phyloP scores from a whole-genome alignment of 2,797 vertebrate genomes.

The Crypturellus tataupa region DNA sequence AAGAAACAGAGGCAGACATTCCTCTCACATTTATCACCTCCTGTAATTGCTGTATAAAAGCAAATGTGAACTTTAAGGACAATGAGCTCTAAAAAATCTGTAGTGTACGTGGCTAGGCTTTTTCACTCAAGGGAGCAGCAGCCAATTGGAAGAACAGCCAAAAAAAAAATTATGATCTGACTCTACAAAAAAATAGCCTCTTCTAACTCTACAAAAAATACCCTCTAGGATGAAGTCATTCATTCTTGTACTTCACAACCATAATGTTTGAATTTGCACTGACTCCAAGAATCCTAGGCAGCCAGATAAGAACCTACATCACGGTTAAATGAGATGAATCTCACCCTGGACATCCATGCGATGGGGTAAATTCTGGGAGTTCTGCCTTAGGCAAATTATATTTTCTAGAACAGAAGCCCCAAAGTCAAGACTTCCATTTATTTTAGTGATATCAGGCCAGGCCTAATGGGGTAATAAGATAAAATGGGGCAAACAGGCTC shows the following conservation, averaged over 20 bases:
- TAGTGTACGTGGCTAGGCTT: constrained; percentile 3
- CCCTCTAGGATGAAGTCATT: constrained; percentile 7
- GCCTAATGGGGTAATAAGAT: constrained; percentile 8
- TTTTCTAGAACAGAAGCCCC: not conserved
- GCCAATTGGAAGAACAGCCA: not conserved
- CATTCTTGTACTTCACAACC: not conserved
- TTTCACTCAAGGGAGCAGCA: not conserved
- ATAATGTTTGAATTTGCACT: constrained; percentile 42
- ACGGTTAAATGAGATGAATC: constrained; percentile 46
- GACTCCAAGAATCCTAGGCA: constrained; percentile 66
- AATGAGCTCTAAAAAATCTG: not conserved
- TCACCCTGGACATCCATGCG: not conserved
- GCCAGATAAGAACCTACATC: constrained; percentile 20
- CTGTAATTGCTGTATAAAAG: constrained; percentile 5
- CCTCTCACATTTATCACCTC: constrained; percentile 43
- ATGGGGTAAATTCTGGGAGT: not conserved
- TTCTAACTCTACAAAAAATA: not conserved
- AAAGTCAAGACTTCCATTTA: not conserved
- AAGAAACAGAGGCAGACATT: constrained; percentile 16
- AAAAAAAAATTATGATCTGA: not conserved
- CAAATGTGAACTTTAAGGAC: too few relatives aligned
- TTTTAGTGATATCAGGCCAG: not conserved
- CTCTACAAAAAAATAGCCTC: not conserved
- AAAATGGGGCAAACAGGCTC: not conserved
- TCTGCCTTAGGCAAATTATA: not conserved